Evolutionary conservation across 2,113 vertebrate species (phyloP), one percentile per base, ranked within the genome.

Genomic region (Pygathrix nemaeus): DNA sequence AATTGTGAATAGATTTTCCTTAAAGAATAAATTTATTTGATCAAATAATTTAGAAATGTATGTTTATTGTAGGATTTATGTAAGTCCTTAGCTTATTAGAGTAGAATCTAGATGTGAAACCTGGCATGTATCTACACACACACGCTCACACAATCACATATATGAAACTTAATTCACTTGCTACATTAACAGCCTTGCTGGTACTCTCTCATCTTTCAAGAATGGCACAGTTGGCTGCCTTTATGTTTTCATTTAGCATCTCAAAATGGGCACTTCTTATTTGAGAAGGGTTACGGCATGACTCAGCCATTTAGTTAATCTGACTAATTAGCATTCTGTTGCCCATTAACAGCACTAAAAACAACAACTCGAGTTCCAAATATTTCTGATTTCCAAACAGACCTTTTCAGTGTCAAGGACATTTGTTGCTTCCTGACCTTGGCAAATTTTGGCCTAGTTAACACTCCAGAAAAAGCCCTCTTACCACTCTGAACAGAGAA

Each of bases 281-380:
- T 68, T 98, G 97, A 98, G 98, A 98, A 98, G 98, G 98, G 97
- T 98, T 98, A 98, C 96, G 97, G 97, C 97, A 98, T 98, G 98
- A 99, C 98, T 99, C 99, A 99, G 97, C 98, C 97, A 98, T 98
- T 99, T 98, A 98, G 98, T 98, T 99, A 98, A 98, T 98, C 98
- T 98, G 98, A 98, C 98, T 99, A 99, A 99, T 99, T 99, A 99
- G 98, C 98, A 99, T 99, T 98, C 98, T 98, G 98, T 98, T 97
- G 45, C 98, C 98, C 97, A 98, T 98, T 98, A 98, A 98, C 97
- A 98, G 94, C 97, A 98, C 98, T 99, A 98, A 97, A 96, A 99
- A 98, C 98, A 98, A 99, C 97, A 98, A 98, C 97, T 95, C 59
- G 90, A 96, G 88, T 93, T 98, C 96, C 97, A 90, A 90, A 95